These are phyloP conservation scores for Dorcus hopei DNA, from an alignment of 2,888 invertebrate genomes.

Conservation along the genomic window DNA sequence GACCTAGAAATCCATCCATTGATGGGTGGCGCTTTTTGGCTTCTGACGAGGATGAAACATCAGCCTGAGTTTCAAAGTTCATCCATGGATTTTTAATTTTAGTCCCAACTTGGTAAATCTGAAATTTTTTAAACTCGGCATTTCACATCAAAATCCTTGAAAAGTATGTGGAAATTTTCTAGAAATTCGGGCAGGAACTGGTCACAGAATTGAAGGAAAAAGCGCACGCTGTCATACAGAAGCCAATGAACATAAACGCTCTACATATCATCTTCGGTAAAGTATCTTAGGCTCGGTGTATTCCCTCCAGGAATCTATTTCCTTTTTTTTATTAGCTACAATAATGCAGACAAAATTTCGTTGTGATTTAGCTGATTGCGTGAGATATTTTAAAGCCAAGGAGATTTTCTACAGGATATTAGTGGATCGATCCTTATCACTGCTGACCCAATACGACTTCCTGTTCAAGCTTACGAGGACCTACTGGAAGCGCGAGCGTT, in stretches of 20 bases:
- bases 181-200: constrained; percentile 50
- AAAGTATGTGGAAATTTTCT: constrained; percentile 44
- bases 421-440: constrained; percentile 22
- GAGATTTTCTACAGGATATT: constrained; percentile 21
- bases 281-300: too few relatives aligned
- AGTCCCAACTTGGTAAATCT: constrained; percentile 39
- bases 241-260: too few relatives aligned
- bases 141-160: constrained; percentile 50
- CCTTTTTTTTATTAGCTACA: too few relatives aligned
- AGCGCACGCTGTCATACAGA: too few relatives aligned
- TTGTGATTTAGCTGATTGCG: constrained; percentile 1
- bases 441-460: constrained; percentile 21
- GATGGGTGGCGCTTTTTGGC: too few relatives aligned
- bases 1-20: too few relatives aligned
- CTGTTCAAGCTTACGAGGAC: constrained; percentile 22
- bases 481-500: constrained; percentile 16
- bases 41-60: too few relatives aligned
- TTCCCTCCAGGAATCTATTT: too few relatives aligned
- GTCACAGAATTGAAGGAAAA: constrained; percentile 27
- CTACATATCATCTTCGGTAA: too few relatives aligned
- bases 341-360: too few relatives aligned
- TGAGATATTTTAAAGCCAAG: constrained; percentile 20
- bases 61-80: too few relatives aligned
- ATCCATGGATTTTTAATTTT: not conserved
- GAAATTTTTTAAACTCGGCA: constrained; percentile 49